A percentile compares a stretch with the other conserved stretches of the same genome.
These are phyloP conservation scores for Venusia cambrica DNA, from an alignment of 2,888 invertebrate species.

Conservation along the genomic window DNA sequence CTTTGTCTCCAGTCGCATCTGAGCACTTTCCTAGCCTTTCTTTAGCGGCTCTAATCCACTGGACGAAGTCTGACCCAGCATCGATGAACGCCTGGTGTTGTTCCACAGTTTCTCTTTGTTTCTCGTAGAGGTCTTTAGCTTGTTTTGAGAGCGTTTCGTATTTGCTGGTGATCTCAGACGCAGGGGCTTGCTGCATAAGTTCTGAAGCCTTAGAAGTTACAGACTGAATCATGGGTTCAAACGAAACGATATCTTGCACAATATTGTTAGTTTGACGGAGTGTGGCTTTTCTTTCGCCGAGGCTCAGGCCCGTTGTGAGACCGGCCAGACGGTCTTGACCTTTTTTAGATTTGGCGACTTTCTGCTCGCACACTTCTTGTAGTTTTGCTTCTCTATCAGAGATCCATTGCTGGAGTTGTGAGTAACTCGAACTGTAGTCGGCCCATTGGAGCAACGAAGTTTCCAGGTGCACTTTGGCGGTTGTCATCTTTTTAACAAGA, in stretches of 20 bases:
- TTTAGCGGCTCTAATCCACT: conserved; percentile 95
- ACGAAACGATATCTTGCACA: conserved; percentile 97
- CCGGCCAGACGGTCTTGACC: conserved; percentile 85
- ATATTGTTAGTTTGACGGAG: conserved; percentile 95
- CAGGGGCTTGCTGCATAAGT: conserved; percentile 93
- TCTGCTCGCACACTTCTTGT: conserved; percentile 93
- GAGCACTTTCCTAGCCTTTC: conserved; percentile 95
- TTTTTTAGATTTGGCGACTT: conserved; percentile 89
- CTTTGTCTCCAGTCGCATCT: conserved; percentile 95
- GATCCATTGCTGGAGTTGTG: conserved; percentile 96
- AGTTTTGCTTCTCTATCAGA: conserved; percentile 95
- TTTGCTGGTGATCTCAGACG: conserved; percentile 94
- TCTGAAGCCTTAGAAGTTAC: conserved; percentile 96
- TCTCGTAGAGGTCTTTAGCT: conserved; percentile 93
- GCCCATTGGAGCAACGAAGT: conserved; percentile 96
- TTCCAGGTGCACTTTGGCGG: conserved; percentile 94
- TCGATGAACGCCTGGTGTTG: conserved; percentile 96
- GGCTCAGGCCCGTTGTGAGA: conserved; percentile 87
- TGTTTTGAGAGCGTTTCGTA: conserved; percentile 94
- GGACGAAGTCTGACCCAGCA: conserved; percentile 93
- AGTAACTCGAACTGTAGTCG: conserved; percentile 96
- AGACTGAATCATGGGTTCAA: conserved; percentile 98
- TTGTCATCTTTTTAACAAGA: conserved; percentile 93
- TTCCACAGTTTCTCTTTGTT: conserved; percentile 93
- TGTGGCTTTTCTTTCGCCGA: conserved; percentile 93